Percentiles rank a stretch among this genome's conserved stretches.
Conservation (phyloP, 2,888 invertebrate genomes). For the Eristalis tenax region DNA sequence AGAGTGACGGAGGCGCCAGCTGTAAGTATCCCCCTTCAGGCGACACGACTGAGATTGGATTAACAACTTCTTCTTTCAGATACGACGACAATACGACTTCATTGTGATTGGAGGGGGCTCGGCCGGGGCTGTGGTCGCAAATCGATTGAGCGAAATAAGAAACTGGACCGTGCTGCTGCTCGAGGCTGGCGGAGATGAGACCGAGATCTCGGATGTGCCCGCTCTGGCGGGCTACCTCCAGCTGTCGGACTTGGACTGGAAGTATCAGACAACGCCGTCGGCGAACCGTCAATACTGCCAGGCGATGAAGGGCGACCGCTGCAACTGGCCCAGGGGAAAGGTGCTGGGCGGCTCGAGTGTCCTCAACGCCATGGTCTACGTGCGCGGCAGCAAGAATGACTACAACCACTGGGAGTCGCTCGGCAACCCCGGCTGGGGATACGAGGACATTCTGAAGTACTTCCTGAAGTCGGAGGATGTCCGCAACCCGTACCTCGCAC, state of each 20-base stretch:
- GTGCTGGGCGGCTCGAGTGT: conserved; percentile 94
- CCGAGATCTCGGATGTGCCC: conserved; percentile 93
- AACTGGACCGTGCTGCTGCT: conserved; percentile 92
- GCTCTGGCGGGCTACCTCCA: conserved; percentile 92
- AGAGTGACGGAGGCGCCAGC: conserved; percentile 87
- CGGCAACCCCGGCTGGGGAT: conserved; percentile 94
- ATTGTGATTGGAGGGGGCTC: conserved; percentile 93
- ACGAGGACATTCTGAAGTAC: conserved; percentile 90
- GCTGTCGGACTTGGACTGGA: conserved; percentile 94
- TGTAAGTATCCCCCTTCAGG: conserved; percentile 82
- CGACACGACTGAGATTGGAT: too few relatives aligned
- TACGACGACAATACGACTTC: conserved; percentile 91
- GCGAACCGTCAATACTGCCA: conserved; percentile 90
- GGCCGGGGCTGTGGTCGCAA: conserved; percentile 94
- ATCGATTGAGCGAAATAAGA: conserved; percentile 89
- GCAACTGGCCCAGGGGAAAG: conserved; percentile 96
- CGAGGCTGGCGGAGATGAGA: conserved; percentile 94
- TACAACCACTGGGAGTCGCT: conserved; percentile 93
- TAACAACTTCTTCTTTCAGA: conserved; percentile 81
- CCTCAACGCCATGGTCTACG: conserved; percentile 95
- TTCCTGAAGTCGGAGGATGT: conserved; percentile 94
- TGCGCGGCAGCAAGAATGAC: conserved; percentile 92
- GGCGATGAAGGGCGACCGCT: conserved; percentile 92
- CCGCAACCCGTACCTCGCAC: conserved; percentile 89
- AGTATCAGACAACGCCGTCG: conserved; percentile 92